Base-by-base conservation (phyloP, 2,888 invertebrate genomes). In the Branchinecta sandiegonensis region DNA sequence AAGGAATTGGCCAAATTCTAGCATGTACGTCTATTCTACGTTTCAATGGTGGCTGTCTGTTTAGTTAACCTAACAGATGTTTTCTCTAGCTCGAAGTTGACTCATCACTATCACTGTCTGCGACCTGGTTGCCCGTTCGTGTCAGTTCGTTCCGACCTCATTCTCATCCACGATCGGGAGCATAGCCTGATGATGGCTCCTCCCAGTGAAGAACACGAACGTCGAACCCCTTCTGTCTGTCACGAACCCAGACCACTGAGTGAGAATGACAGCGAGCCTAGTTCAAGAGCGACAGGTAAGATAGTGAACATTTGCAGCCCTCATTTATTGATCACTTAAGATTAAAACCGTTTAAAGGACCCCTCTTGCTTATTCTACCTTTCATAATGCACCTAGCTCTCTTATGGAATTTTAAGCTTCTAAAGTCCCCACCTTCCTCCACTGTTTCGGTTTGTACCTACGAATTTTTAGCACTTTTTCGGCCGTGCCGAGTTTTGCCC, bases 101-200 rank as follows among this genome's bases (percentile, higher is more conserved):
- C 84, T 74, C 80, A 85, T 46, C 89, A 89, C 77, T 89, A 86
- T 76, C 89, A 89, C 77, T 89, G 89, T 76, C 83, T 85, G 0
- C 78, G 86, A 68, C 81, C 84, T 1, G 82, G 82, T 71, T 89
- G 88, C 76, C 85, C 85, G 71, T 87, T 85, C 74, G 85, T 86
- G 0, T 88, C 88, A 75, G 85, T 87, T 8, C 81, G 86, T 66
- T 86, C 87, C 76, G 85, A 85, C n/a, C 84, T 85, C 2, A 87
- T 89, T 86, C 81, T 83, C 11, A 79, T 84, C 70, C 88, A 89
- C 76, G 85, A 86, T 74, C 84, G 85, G 73, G 85, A 86, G 73
- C 87, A 87, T 74, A 75, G 77, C 64, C n/a, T 23, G 63, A 23
- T 17, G 8, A n/a, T n/a, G 8, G n/a, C 63, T 8, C 14, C n/a